A percentile compares a stretch with the other conserved stretches of the same genome.
These are phyloP conservation scores for Esperia sulphurella DNA, from an alignment of 2,888 invertebrate genomes.

Conservation along the genomic window DNA sequence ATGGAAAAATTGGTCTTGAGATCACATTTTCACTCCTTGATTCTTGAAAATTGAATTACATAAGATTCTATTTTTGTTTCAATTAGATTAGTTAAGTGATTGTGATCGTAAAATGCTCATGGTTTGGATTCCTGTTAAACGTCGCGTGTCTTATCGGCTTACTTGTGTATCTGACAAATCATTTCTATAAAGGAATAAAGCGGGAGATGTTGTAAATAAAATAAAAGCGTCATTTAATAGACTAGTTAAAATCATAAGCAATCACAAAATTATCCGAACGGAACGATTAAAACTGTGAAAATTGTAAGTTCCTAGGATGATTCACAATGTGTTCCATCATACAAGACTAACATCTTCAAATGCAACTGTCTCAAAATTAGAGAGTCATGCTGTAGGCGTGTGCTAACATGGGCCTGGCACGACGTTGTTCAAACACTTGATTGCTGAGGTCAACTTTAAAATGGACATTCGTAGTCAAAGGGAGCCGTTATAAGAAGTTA, in stretches of 20 bases:
- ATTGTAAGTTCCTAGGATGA: constrained; percentile 1
- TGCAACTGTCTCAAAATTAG: neutral
- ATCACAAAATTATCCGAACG: neutral
- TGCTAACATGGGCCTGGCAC: constrained; percentile 43
- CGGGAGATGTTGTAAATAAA: constrained; percentile 33
- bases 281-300: neutral
- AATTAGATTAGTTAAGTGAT: neutral
- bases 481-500: constrained; percentile 15
- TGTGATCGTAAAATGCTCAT: neutral
- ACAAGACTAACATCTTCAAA: neutral
- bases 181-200: constrained; percentile 34
- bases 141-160: constrained; percentile 41
- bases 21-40: constrained; percentile 14
- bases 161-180: constrained; percentile 34
- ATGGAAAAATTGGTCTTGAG: constrained; percentile 7
- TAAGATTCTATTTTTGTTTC: constrained; percentile 3
- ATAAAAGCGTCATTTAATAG: constrained; percentile 14
- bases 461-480: constrained; percentile 21
- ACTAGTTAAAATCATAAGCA: neutral
- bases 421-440: constrained; percentile 31
- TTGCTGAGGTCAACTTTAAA: constrained; percentile 39
- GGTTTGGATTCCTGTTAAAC: constrained; percentile 30
- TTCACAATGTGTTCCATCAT: constrained; percentile 4
- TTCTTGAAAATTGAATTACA: constrained; percentile 12
- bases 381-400: constrained; percentile 42